These are phyloP conservation scores for Iphiclides podalirius DNA, from an alignment of 2,888 invertebrate genomes.

Conservation along the genomic window DNA sequence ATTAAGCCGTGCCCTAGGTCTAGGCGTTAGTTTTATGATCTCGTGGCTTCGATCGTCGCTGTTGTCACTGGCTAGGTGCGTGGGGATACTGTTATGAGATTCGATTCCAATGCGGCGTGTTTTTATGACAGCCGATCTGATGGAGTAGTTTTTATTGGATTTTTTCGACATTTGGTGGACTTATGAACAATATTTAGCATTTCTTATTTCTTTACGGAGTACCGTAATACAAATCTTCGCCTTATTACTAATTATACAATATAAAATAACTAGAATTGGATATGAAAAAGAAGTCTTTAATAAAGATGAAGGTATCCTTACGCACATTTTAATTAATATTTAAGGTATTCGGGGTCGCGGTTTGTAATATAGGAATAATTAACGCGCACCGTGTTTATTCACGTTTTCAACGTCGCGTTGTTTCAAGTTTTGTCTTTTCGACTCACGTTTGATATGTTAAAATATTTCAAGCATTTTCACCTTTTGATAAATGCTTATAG, in stretches of 20 bases:
- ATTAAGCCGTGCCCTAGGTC: constrained; percentile 27
- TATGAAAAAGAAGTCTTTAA: too few species aligned
- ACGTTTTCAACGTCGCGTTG: constrained; percentile 1
- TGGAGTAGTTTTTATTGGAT: too few species aligned
- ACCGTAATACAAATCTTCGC: too few species aligned
- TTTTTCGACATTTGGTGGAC: too few species aligned
- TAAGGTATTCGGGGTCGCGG: constrained; percentile 34
- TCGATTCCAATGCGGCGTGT: too few species aligned
- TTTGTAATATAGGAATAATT: constrained; percentile 39
- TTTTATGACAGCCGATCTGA: too few species aligned
- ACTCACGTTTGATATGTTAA: background rate
- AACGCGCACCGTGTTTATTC: constrained; percentile 35
- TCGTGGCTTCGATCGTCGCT: constrained; percentile 44
- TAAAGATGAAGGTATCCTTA: background rate
- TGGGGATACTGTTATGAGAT: too few species aligned
- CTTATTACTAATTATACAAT: too few species aligned
- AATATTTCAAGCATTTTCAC: background rate
- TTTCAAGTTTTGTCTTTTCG: background rate
- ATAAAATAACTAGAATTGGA: too few species aligned
- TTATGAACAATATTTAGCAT: too few species aligned
- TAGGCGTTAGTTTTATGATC: constrained; percentile 34
- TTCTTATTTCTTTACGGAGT: too few species aligned
- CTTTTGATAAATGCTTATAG: background rate
- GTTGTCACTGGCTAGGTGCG: background rate
- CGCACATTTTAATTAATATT: background rate